Evolutionary conservation across 2,888 invertebrate species (phyloP), one percentile per base, ranked within the genome.

Genomic region (Melinaea marsaeus): DNA sequence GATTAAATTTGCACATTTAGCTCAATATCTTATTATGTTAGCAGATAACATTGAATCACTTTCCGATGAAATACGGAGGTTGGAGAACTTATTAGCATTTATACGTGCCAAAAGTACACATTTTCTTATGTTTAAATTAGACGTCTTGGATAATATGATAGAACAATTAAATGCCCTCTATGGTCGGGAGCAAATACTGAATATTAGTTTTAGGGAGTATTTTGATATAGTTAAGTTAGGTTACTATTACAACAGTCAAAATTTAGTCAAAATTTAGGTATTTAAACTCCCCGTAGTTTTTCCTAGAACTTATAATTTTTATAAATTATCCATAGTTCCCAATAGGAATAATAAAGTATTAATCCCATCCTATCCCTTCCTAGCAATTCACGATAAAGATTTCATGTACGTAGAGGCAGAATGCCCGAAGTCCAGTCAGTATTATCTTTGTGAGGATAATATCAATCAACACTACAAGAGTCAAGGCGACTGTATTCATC

Each of bases 361-460:
- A 13, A 63, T 72, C 11, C 69, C 72, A 7, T 54, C 71, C 42
- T 68, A 32, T 60, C 72, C 73, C 33, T 71, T 60, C 47, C 47
- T 73, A 58, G 70, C 70, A 68, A 71, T 64, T 33, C 66, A 63
- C 58, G 57, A 60, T 60, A 56, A 61, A 4, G n/a, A n/a, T 22
- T 66, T 62, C 46, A 61, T 69, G 70, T 72, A 71, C 66, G 69
- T 71, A 62, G 72, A 70, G 69, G 64, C 72, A 35, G 71, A 71
- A 71, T 72, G 72, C 58, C 71, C 72, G 69, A 72, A 71, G 70
- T 47, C 57, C 3, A 65, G 59, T 33, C 60, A 42, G 57, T 65
- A 66, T 70, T 70, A 61, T 58, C 58, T 71, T 34, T 69, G 66
- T 22, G 68, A 65, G 13, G 35, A 62, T 35, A 35, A 35, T n/a